Conservation (phyloP, 2,888 invertebrate species). For the Xanthostigma xanthostigma region DNA sequence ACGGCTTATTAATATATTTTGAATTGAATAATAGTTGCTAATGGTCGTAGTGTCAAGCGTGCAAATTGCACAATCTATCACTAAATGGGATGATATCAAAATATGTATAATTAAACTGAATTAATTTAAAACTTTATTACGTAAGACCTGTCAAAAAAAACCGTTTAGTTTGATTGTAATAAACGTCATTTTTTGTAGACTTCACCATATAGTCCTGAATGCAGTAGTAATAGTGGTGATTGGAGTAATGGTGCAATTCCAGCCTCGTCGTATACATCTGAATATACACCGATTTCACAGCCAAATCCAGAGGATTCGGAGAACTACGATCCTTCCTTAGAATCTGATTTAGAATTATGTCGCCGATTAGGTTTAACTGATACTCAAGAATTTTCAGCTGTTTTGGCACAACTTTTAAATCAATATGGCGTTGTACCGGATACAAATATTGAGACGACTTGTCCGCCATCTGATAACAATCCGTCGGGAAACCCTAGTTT, state of each 20-base stretch:
- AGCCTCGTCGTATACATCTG: background rate
- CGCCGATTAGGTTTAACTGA: constrained; percentile 16
- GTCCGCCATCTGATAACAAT: too few relatives aligned
- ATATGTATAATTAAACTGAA: too few relatives aligned
- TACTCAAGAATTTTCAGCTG: constrained; percentile 19
- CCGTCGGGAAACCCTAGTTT: too few relatives aligned
- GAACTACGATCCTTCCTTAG: constrained; percentile 2
- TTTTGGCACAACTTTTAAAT: constrained; percentile 18
- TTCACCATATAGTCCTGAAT: constrained; percentile 42
- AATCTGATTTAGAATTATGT: constrained; percentile 10
- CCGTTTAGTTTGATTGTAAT: background rate
- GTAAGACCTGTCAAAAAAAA: background rate
- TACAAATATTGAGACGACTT: background rate
- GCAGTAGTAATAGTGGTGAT: constrained; percentile 26
- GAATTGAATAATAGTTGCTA: too few relatives aligned
- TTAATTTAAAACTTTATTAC: too few relatives aligned
- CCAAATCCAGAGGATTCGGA: background rate
- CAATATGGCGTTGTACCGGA: constrained; percentile 17
- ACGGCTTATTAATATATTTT: too few relatives aligned
- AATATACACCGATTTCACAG: background rate
- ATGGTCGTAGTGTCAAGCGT: too few relatives aligned
- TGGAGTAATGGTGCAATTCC: constrained; percentile 2
- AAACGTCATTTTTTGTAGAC: constrained; percentile 24
- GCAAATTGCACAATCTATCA: too few relatives aligned
- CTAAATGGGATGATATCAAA: too few relatives aligned